Evolutionary conservation across 2,888 invertebrate species (phyloP).

Genomic region (Emmelina monodactyla): DNA sequence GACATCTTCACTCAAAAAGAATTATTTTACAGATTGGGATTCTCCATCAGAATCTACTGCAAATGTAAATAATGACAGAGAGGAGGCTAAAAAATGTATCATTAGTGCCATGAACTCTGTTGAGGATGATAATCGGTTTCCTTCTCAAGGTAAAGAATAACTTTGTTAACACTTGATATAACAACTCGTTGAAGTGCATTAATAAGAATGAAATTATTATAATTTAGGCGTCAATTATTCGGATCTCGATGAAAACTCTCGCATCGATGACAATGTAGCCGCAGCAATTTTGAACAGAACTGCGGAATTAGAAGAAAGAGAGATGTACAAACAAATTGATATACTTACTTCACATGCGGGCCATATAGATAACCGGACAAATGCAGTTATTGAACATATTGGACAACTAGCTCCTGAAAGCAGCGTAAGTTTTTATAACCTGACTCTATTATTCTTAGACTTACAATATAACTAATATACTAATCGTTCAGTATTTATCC

Average conservation of each 20-base stretch:
- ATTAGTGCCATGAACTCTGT: slow-evolving; percentile 46
- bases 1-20: too few relatives aligned
- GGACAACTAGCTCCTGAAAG: not conserved
- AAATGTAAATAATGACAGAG: slow-evolving; percentile 20
- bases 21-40: too few relatives aligned
- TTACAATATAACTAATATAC: not conserved
- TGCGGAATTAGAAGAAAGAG: slow-evolving; percentile 34
- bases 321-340: slow-evolving; percentile 34
- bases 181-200: not conserved
- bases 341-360: slow-evolving; percentile 39
- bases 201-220: too few relatives aligned
- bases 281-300: slow-evolving; percentile 41
- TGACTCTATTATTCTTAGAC: not conserved
- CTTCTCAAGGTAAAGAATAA: slow-evolving; percentile 41
- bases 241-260: slow-evolving; percentile 32
- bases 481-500: not conserved
- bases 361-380: slow-evolving; percentile 48
- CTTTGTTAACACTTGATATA: not conserved
- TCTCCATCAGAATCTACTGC: too few relatives aligned
- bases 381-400: slow-evolving; percentile 46
- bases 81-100: slow-evolving; percentile 37
- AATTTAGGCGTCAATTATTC: slow-evolving; percentile 39
- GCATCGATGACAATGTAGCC: slow-evolving; percentile 43
- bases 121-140: slow-evolving; percentile 42
- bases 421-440: not conserved